A percentile compares a stretch with the other conserved stretches of the same genome.
These are phyloP conservation scores for Ectemnius lituratus DNA, from an alignment of 2,888 invertebrate genomes.

Conservation along the genomic window DNA sequence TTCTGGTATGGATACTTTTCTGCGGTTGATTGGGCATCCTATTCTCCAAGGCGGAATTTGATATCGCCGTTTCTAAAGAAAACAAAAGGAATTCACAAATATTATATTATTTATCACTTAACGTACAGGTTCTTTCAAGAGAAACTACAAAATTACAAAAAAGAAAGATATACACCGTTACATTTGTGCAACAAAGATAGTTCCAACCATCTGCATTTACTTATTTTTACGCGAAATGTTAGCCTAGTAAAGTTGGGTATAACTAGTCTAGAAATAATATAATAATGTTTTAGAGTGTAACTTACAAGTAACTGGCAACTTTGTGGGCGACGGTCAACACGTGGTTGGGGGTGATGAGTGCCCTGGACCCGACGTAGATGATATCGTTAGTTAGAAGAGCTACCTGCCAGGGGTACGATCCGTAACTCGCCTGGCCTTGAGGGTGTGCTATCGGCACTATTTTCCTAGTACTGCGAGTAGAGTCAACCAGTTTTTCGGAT, in stretches of 20 bases:
- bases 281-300: background rate
- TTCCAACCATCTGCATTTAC: too few species aligned
- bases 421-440: slow-evolving; percentile 67
- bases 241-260: too few species aligned
- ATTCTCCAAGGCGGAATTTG: slow-evolving; percentile 87
- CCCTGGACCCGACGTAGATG: slow-evolving; percentile 68
- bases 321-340: slow-evolving; percentile 80
- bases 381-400: slow-evolving; percentile 58
- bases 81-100: background rate
- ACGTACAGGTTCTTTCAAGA: too few species aligned
- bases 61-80: slow-evolving; percentile 73
- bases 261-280: background rate
- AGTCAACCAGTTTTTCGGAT: slow-evolving; percentile 31
- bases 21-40: slow-evolving; percentile 83
- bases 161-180: too few species aligned
- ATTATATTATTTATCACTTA: too few species aligned
- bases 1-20: slow-evolving; percentile 85
- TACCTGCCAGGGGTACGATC: slow-evolving; percentile 73
- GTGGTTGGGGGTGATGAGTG: slow-evolving; percentile 74
- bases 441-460: slow-evolving; percentile 52
- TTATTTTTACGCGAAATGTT: too few species aligned
- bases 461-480: slow-evolving; percentile 66
- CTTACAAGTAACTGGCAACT: slow-evolving; percentile 72
- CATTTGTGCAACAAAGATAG: too few species aligned
- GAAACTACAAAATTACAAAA: too few species aligned